These are phyloP conservation scores for Alosa sapidissima DNA, from an alignment of 2,797 vertebrate species.

Conservation along the genomic window DNA sequence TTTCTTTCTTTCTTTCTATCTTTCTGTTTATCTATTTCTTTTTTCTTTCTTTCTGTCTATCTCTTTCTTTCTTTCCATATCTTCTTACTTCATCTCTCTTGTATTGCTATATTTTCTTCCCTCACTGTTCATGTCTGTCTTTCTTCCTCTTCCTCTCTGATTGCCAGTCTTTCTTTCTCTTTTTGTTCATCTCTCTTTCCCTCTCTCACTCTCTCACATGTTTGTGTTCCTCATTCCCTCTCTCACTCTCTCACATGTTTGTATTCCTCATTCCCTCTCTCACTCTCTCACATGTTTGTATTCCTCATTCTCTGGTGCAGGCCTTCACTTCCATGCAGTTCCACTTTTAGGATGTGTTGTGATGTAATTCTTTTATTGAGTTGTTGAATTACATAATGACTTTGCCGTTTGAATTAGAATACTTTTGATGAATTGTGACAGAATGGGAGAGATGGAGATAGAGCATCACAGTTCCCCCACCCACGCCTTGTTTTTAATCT, in stretches of 20 bases:
- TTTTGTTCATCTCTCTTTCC: neutral
- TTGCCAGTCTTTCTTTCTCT: no score
- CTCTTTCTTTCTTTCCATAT: neutral
- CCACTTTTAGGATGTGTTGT: neutral
- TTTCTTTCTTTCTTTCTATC: conserved; percentile 18
- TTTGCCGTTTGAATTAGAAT: neutral
- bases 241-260: conserved; percentile 64
- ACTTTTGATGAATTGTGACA: neutral
- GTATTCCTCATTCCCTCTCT: no score
- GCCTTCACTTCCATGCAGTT: conserved; percentile 19
- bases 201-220: conserved; percentile 53
- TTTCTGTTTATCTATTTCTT: neutral
- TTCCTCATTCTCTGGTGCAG: conserved; percentile 34
- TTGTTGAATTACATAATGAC: neutral
- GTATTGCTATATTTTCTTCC: neutral
- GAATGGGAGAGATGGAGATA: neutral
- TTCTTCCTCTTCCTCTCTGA: neutral
- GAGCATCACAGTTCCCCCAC: no score
- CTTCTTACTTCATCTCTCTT: neutral
- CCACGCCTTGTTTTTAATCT: neutral
- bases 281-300: conserved; percentile 55
- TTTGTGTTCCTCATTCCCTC: no score
- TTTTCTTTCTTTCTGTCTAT: neutral
- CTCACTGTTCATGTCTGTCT: neutral
- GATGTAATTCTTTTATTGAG: neutral